A percentile compares a stretch with the other conserved stretches of the same genome.
Evolutionary conservation across 2,113 vertebrate species (phyloP).

Genomic region (Corythaeola cristata): DNA sequence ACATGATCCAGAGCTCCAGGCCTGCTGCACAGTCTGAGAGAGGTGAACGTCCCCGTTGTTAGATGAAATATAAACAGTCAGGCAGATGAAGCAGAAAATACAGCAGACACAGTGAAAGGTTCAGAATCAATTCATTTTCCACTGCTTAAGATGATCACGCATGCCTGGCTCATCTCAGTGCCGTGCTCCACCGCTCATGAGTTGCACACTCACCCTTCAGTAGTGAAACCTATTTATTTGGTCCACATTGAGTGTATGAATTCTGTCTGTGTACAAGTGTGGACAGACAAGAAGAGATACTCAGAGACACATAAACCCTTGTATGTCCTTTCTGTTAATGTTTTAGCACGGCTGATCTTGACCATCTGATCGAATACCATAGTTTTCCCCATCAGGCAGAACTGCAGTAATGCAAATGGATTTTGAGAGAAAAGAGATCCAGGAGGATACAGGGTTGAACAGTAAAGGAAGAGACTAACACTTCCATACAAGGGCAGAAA

Average conservation of each 20-base stretch:
- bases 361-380: not conserved
- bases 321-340: not conserved
- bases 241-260: not conserved
- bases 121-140: not conserved
- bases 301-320: not conserved
- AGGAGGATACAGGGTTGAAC: not conserved
- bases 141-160: not conserved
- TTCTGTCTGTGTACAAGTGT: not conserved
- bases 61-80: not conserved
- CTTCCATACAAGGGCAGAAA: not conserved
- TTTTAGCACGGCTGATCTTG: not conserved
- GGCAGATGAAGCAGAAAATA: not conserved
- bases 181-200: not conserved
- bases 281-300: not conserved
- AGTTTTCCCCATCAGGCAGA: not conserved
- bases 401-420: not conserved
- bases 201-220: not conserved
- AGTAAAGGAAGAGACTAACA: not conserved
- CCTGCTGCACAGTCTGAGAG: not conserved
- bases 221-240: not conserved
- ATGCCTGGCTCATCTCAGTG: not conserved
- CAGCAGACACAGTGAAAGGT: not conserved
- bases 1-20: not conserved
- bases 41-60: fast-evolving
- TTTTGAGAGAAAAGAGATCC: not conserved